Percentiles rank a stretch among this genome's conserved stretches.
Evolutionary conservation across 2,888 invertebrate species (phyloP).

Genomic region (Epinotia demarniana): DNA sequence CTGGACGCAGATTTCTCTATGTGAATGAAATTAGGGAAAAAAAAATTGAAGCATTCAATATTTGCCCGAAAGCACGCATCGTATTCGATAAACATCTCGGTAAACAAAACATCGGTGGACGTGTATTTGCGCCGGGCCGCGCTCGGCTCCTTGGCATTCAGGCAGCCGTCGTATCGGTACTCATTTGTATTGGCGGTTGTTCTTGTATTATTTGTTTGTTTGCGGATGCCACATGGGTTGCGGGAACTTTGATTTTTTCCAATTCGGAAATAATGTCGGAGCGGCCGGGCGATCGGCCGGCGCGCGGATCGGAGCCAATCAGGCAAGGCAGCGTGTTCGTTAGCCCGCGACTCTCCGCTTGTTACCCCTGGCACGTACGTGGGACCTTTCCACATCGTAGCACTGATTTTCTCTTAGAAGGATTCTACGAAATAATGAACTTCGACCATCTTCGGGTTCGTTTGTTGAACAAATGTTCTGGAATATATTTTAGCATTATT

Average conservation of each 20-base stretch:
- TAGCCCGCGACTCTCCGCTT: conserved; percentile 69
- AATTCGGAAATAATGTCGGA: conserved; percentile 81
- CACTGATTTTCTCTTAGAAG: conserved; percentile 78
- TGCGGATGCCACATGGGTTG: conserved; percentile 78
- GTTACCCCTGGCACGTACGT: conserved; percentile 79
- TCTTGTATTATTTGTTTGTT: conserved; percentile 83
- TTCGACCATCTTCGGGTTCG: conserved; percentile 68
- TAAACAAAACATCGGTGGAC: conserved; percentile 81
- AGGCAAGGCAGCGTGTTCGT: conserved; percentile 68
- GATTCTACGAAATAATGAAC: conserved; percentile 70
- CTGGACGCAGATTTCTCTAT: not conserved
- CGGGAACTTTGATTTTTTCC: conserved; percentile 82
- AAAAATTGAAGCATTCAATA: conserved; percentile 61
- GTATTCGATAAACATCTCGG: conserved; percentile 80
- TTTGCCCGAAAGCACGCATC: conserved; percentile 73
- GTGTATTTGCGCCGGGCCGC: conserved; percentile 79
- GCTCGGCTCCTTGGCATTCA: conserved; percentile 76
- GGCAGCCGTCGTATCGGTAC: conserved; percentile 76
- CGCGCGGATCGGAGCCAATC: conserved; percentile 68
- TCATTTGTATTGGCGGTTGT: conserved; percentile 82
- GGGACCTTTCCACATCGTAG: conserved; percentile 79
- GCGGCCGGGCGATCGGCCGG: conserved; percentile 70
- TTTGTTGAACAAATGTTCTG: conserved; percentile 63
- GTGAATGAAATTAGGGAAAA: conserved; percentile 31
- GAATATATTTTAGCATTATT: conserved; percentile 28